phyloP scores from a whole-genome alignment of 64 coral and sea anemone genomes.

The Exaiptasia diaphana region DNA sequence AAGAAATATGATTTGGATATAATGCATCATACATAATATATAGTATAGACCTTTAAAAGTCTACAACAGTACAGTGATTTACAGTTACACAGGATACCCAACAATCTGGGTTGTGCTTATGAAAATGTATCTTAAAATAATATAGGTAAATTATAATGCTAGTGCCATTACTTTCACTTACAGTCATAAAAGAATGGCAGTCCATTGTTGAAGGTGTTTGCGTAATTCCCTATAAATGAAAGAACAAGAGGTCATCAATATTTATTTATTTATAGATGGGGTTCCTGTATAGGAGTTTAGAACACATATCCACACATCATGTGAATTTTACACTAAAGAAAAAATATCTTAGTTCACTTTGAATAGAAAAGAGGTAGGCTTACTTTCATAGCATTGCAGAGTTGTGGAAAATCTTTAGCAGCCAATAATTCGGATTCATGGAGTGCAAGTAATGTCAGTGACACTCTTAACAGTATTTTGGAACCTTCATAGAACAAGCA shows the following conservation, averaged over 20 bases:
- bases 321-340: too few relatives aligned
- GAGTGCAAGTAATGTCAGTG: slow-evolving; percentile 66
- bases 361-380: too few relatives aligned
- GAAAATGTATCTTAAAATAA: too few relatives aligned
- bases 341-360: too few relatives aligned
- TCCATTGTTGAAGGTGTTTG: slow-evolving; percentile 71
- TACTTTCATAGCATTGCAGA: slow-evolving; percentile 79
- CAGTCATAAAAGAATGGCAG: slow-evolving; percentile 91
- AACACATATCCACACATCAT: too few relatives aligned
- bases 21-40: too few relatives aligned
- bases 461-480: slow-evolving; percentile 87
- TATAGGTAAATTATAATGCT: too few relatives aligned
- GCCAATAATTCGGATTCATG: slow-evolving; percentile 65
- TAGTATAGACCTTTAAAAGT: too few relatives aligned
- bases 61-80: background rate
- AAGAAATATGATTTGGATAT: background rate
- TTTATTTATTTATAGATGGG: background rate
- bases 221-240: slow-evolving; percentile 71
- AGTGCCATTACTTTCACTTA: slow-evolving; percentile 5
- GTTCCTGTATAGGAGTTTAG: too few relatives aligned
- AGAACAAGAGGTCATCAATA: background rate
- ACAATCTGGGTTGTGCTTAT: background rate
- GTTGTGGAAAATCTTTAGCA: slow-evolving; percentile 69
- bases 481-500: slow-evolving; percentile 97
- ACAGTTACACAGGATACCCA: background rate